phyloP scores from a whole-genome alignment of 64 coral and sea anemone genomes.

The Orbicella faveolata region DNA sequence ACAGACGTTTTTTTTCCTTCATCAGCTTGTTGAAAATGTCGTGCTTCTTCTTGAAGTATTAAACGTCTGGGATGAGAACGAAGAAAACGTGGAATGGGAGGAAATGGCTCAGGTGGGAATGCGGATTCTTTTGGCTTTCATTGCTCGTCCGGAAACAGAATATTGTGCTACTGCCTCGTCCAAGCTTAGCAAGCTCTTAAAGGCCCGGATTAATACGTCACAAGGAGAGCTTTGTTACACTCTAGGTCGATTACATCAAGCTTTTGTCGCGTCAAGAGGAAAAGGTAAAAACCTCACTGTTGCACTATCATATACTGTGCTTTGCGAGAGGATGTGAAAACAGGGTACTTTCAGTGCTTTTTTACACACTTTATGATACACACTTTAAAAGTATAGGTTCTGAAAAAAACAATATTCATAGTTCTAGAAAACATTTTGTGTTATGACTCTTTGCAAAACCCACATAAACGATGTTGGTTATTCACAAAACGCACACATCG shows the following conservation, averaged over 20 bases:
- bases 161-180: constrained; percentile 94
- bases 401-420: no score
- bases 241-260: constrained; percentile 80
- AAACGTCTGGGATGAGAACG: constrained; percentile 90
- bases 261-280: constrained; percentile 73
- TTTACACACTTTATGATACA: no score
- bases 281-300: constrained; percentile 34
- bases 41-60: constrained; percentile 82
- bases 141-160: constrained; percentile 71
- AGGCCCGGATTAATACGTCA: constrained; percentile 65
- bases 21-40: constrained; percentile 83
- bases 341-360: no score
- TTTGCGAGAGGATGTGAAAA: no score
- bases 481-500: no score
- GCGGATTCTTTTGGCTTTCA: constrained; percentile 81
- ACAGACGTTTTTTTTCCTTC: background rate
- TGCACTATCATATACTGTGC: no score
- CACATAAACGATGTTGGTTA: no score
- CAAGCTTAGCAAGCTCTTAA: constrained; percentile 78
- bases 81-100: constrained; percentile 74
- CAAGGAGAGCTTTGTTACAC: constrained; percentile 92
- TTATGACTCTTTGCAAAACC: no score
- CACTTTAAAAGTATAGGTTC: no score
- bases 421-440: no score
- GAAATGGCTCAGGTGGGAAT: constrained; percentile 97